Percentiles rank a stretch among this genome's conserved stretches.
These are phyloP conservation scores for Meganola albula DNA, from an alignment of 2,888 invertebrate species.

Conservation along the genomic window DNA sequence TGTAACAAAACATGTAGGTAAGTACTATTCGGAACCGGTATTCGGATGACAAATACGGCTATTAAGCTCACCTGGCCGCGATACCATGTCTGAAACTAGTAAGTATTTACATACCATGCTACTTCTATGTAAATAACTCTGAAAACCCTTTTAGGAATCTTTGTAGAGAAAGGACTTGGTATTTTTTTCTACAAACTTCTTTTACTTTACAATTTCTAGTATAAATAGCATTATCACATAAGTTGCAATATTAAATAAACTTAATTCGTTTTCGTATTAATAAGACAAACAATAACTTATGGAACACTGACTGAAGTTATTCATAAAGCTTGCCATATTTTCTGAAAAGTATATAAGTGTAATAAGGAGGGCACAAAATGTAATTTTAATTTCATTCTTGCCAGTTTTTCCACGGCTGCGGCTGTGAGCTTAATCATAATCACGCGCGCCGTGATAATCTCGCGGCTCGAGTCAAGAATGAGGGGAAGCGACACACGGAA, in stretches of 20 bases:
- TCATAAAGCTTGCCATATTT: slow-evolving; percentile 32
- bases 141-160: too few relatives aligned
- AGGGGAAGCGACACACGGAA: slow-evolving; percentile 53
- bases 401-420: slow-evolving; percentile 44
- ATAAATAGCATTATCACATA: too few relatives aligned
- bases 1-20: too few relatives aligned
- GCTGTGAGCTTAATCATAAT: slow-evolving; percentile 65
- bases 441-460: slow-evolving; percentile 58
- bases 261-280: too few relatives aligned
- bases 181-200: too few relatives aligned
- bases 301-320: too few relatives aligned
- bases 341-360: slow-evolving; percentile 32
- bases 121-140: slow-evolving; percentile 22
- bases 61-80: slow-evolving; percentile 62
- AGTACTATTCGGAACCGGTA: slow-evolving; percentile 51
- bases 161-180: too few relatives aligned
- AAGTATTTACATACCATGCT: slow-evolving; percentile 38
- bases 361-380: slow-evolving; percentile 47
- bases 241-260: too few relatives aligned
- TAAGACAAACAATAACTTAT: too few relatives aligned
- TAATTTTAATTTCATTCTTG: slow-evolving; percentile 58
- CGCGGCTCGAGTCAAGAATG: slow-evolving; percentile 40
- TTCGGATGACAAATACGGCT: slow-evolving; percentile 64
- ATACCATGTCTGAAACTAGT: slow-evolving; percentile 53
- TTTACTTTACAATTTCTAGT: too few relatives aligned